Evolutionary conservation across 2,888 invertebrate genomes (phyloP).

Genomic region (Dorcus hopei): DNA sequence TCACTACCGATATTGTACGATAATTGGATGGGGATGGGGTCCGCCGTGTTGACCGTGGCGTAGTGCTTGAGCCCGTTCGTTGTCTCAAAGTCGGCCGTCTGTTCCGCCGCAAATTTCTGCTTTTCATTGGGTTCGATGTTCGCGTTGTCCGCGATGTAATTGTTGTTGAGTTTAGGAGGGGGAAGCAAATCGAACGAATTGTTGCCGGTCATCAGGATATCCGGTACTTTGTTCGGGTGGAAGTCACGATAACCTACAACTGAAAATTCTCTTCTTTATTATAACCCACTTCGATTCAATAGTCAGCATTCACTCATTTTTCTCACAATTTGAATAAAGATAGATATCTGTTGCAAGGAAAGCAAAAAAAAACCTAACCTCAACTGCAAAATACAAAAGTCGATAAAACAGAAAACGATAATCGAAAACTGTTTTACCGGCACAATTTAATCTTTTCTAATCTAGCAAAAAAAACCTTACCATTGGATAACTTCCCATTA

Average conservation of each 20-base stretch:
- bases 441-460: too few species aligned
- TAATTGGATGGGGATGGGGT: constrained; percentile 45
- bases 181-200: constrained; percentile 15
- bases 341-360: too few species aligned
- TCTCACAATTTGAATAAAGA: too few species aligned
- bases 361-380: too few species aligned
- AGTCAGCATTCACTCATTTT: too few species aligned
- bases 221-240: constrained; percentile 9
- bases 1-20: constrained; percentile 48
- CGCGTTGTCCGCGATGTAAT: constrained; percentile 15
- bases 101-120: constrained; percentile 40
- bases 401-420: too few species aligned
- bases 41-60: constrained; percentile 47
- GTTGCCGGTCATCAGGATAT: constrained; percentile 11
- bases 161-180: constrained; percentile 3
- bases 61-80: constrained; percentile 47
- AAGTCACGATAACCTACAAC: too few species aligned
- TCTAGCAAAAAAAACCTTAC: background rate
- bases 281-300: too few species aligned
- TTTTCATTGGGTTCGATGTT: background rate
- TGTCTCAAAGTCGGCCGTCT: constrained; percentile 42
- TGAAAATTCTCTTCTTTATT: too few species aligned
- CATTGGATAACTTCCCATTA: background rate
- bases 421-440: too few species aligned
- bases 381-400: too few species aligned